A percentile compares a stretch with the other conserved stretches of the same genome.
phyloP scores from a whole-genome alignment of 1,140 invertebrate genomes.

The Aporrectodea caliginosa region DNA sequence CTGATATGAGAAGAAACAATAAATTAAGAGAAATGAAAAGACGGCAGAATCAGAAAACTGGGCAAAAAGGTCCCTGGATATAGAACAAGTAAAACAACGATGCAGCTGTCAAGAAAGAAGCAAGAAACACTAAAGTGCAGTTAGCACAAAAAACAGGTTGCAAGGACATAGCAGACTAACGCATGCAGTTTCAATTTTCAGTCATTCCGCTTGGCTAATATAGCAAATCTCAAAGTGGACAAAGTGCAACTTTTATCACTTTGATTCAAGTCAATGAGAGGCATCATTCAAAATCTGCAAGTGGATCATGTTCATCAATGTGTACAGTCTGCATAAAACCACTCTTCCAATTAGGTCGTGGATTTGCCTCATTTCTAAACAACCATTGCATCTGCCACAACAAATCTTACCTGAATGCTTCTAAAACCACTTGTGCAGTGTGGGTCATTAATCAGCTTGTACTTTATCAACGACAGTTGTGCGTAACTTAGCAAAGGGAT shows the following conservation, averaged over 20 bases:
- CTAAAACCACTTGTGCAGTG: neutral
- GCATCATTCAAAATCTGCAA: slow-evolving; percentile 19
- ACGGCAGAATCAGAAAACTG: no score
- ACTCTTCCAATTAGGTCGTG: neutral
- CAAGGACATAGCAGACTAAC: no score
- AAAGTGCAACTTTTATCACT: slow-evolving; percentile 40
- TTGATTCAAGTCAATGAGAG: slow-evolving; percentile 42
- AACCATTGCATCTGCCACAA: neutral
- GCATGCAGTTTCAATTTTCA: neutral
- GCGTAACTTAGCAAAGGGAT: neutral
- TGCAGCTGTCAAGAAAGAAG: no score
- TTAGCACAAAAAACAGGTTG: no score
- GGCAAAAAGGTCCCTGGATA: no score
- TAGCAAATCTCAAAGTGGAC: slow-evolving; percentile 42
- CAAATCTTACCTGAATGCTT: neutral
- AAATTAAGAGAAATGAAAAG: no score
- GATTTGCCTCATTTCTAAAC: neutral
- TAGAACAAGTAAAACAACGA: no score
- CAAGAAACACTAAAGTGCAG: no score
- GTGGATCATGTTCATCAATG: neutral
- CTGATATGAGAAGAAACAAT: no score
- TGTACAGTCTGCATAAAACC: neutral
- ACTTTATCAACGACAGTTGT: neutral
- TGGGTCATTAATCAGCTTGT: neutral
- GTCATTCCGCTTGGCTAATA: slow-evolving; percentile 28